These are phyloP conservation scores for Dasysyrphus albostriatus DNA, from an alignment of 2,888 invertebrate species.

Conservation along the genomic window DNA sequence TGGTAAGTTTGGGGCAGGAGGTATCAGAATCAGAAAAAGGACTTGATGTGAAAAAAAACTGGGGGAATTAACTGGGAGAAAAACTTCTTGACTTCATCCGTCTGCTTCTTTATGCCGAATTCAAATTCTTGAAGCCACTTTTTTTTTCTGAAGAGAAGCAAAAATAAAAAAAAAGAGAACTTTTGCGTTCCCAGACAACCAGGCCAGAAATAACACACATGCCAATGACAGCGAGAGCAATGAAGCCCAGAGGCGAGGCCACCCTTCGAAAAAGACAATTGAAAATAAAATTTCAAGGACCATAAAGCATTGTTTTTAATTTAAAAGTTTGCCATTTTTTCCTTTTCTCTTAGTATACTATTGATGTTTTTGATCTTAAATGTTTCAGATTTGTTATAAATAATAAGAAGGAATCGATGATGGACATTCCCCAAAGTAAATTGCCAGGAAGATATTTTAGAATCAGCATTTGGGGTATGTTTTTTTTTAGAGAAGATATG, in stretches of 20 bases:
- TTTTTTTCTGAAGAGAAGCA: conserved; percentile 33
- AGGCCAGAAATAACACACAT: conserved; percentile 52
- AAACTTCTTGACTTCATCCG: conserved; percentile 72
- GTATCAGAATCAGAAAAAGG: not conserved
- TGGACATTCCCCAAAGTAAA: not conserved
- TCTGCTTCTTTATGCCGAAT: conserved; percentile 52
- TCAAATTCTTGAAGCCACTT: conserved; percentile 62
- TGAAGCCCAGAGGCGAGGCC: not conserved
- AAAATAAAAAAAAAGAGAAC: not conserved
- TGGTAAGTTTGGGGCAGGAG: not conserved
- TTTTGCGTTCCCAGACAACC: conserved; percentile 50
- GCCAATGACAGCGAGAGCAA: conserved; percentile 35
- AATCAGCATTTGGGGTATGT: conserved; percentile 47
- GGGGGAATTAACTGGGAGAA: conserved; percentile 19
- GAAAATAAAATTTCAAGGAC: conserved; percentile 76
- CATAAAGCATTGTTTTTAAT: conserved; percentile 76
- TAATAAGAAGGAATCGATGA: not conserved
- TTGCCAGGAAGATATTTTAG: conserved; percentile 29
- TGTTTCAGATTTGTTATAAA: conserved; percentile 29
- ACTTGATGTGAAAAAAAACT: not conserved
- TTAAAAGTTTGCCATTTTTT: conserved; percentile 66
- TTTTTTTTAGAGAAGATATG: not conserved
- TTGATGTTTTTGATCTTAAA: conserved; percentile 33
- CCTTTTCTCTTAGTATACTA: conserved; percentile 21
- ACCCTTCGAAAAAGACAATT: conserved; percentile 63